A percentile compares a stretch with the other conserved stretches of the same genome.
Evolutionary conservation across 2,113 vertebrate species (phyloP).

Genomic region (Acrocephalus arundinaceus): DNA sequence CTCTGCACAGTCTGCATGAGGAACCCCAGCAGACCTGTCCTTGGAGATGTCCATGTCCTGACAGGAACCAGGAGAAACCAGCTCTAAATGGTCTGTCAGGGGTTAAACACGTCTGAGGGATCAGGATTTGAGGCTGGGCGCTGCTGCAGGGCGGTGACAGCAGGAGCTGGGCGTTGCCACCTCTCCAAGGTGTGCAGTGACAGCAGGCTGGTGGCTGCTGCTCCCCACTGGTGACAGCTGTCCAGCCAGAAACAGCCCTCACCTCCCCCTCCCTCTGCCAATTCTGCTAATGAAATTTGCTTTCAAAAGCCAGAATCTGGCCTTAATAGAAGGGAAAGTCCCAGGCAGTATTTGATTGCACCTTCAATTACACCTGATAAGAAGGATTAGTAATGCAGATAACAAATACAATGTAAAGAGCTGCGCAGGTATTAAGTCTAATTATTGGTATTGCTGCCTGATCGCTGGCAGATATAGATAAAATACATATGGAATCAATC

Average conservation of each 20-base stretch:
- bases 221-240: not conserved
- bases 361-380: not conserved
- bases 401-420: not conserved
- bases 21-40: not conserved
- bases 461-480: not conserved
- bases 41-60: not conserved
- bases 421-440: not conserved
- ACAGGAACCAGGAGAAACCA: not conserved
- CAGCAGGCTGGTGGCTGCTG: not conserved
- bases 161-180: not conserved
- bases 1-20: accelerated
- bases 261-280: not conserved
- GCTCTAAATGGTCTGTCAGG: accelerated
- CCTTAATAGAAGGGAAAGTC: not conserved
- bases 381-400: not conserved
- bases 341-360: not conserved
- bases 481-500: not conserved
- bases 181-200: not conserved
- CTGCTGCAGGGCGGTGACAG: not conserved
- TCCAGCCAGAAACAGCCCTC: not conserved
- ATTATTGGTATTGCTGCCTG: not conserved
- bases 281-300: not conserved
- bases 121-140: not conserved
- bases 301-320: not conserved
- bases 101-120: not conserved